phyloP scores from a whole-genome alignment of 2,113 vertebrate species.

The Daboia siamensis region DNA sequence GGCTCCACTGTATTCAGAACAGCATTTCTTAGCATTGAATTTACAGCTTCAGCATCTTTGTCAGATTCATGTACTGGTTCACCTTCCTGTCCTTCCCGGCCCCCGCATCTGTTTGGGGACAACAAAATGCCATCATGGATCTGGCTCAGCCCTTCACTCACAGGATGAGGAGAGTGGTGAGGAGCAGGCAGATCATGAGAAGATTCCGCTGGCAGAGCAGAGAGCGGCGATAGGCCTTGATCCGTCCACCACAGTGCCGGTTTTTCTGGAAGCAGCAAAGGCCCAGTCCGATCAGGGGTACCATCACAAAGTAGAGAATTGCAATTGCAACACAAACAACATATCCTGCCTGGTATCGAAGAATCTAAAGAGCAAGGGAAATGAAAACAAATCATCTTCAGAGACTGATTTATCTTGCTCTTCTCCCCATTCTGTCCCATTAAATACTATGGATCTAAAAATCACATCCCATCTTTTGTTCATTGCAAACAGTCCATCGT shows the following conservation, averaged over 20 bases:
- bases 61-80: neutral
- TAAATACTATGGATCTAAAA: neutral
- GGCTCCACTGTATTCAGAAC: neutral
- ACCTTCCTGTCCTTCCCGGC: neutral
- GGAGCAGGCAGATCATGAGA: conserved; percentile 65
- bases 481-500: neutral
- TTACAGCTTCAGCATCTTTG: neutral
- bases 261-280: conserved; percentile 68
- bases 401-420: neutral
- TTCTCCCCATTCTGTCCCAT: neutral
- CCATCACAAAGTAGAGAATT: conserved; percentile 64
- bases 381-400: neutral
- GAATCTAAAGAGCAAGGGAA: conserved; percentile 59
- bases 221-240: conserved; percentile 63
- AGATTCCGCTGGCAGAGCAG: conserved; percentile 59
- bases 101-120: neutral
- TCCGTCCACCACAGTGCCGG: conserved; percentile 53
- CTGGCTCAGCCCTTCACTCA: conserved; percentile 47
- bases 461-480: neutral
- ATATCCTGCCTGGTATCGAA: conserved; percentile 76
- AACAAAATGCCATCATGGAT: neutral
- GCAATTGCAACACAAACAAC: conserved; percentile 67
- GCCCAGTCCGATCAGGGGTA: conserved; percentile 66
- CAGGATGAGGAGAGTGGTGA: conserved; percentile 73
- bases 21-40: neutral